These are phyloP conservation scores for Sebastes minor DNA, from an alignment of 2,797 vertebrate species.

Conservation along the genomic window DNA sequence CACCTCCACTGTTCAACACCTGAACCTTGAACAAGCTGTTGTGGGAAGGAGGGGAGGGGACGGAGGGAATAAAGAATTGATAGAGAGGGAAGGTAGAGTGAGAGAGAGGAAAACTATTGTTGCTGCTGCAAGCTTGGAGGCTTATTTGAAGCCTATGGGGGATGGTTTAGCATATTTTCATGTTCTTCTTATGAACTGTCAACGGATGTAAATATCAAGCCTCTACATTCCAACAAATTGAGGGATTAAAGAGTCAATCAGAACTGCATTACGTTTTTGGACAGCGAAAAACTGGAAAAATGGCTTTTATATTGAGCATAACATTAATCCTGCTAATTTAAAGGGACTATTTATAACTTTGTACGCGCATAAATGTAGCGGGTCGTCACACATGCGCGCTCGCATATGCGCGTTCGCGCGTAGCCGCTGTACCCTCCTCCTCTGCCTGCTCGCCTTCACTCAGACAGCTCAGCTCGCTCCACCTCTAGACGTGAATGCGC, in stretches of 20 bases:
- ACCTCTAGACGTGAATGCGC: no score
- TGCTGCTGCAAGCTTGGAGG: neutral
- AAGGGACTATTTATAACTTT: no score
- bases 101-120: neutral
- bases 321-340: neutral
- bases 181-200: neutral
- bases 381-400: no score
- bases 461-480: no score
- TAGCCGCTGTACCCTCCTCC: no score
- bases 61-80: conserved; percentile 17
- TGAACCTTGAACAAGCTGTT: conserved; percentile 79
- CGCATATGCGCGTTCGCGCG: no score
- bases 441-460: no score
- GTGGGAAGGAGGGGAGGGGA: conserved; percentile 3
- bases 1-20: conserved; percentile 49
- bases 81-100: neutral
- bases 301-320: neutral
- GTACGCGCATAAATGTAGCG: no score
- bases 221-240: neutral
- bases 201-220: neutral
- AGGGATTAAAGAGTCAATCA: conserved; percentile 8
- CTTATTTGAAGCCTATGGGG: neutral
- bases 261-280: neutral
- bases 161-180: conserved; percentile 9
- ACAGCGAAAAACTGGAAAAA: neutral